Conservation (phyloP, 2,888 invertebrate species). For the Tetragonisca angustula region DNA sequence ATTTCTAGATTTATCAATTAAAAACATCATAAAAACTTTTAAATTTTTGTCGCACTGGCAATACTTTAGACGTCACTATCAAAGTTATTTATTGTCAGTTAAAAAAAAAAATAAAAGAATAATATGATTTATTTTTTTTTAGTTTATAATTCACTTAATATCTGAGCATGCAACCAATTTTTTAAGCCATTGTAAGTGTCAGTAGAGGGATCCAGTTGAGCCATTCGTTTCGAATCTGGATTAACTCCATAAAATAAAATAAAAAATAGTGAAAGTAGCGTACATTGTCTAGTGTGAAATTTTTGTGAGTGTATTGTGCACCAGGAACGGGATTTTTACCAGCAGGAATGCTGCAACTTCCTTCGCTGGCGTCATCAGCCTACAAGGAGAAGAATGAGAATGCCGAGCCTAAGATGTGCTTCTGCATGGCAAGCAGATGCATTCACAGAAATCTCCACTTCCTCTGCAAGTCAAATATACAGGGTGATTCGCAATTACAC, state of each 20-base stretch:
- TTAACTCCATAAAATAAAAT: too few relatives aligned
- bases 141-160: too few relatives aligned
- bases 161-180: too few relatives aligned
- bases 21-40: too few relatives aligned
- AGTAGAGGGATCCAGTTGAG: too few relatives aligned
- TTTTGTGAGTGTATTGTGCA: conserved; percentile 52
- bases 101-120: too few relatives aligned
- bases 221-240: too few relatives aligned
- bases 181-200: too few relatives aligned
- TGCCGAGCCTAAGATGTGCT: conserved; percentile 74
- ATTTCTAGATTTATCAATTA: too few relatives aligned
- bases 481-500: conserved; percentile 31
- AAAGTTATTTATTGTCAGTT: background rate
- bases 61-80: background rate
- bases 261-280: too few relatives aligned
- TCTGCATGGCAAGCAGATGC: conserved; percentile 77
- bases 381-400: conserved; percentile 70
- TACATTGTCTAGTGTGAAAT: conserved; percentile 27
- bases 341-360: conserved; percentile 73
- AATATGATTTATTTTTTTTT: too few relatives aligned
- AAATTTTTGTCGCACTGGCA: too few relatives aligned
- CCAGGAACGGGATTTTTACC: conserved; percentile 69
- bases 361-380: conserved; percentile 72
- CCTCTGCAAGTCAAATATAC: conserved; percentile 61
- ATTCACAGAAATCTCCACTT: conserved; percentile 75